Percentiles rank a stretch among this genome's conserved stretches.
Evolutionary conservation across 2,113 vertebrate species (phyloP).

Genomic region (Polypterus senegalus): DNA sequence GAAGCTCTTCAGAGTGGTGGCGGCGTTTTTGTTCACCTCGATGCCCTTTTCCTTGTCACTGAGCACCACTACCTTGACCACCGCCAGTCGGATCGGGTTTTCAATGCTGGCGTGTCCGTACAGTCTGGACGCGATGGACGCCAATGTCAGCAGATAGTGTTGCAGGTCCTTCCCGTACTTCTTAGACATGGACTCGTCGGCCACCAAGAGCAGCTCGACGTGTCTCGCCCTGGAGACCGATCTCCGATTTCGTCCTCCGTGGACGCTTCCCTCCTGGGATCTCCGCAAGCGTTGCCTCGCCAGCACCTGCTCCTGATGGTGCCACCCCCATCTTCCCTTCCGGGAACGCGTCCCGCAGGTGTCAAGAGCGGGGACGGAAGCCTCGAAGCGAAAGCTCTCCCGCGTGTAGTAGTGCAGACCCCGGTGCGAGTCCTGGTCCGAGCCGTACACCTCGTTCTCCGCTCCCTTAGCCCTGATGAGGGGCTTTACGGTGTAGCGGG

Average conservation of each 20-base stretch:
- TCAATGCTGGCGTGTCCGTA: constrained; percentile 94
- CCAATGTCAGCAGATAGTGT: constrained; percentile 86
- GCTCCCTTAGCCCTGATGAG: constrained; percentile 38
- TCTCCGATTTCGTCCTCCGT: constrained; percentile 35
- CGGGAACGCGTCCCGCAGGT: constrained; percentile 45
- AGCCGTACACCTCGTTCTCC: constrained; percentile 48
- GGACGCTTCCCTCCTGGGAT: constrained; percentile 5
- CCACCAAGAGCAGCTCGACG: constrained; percentile 90
- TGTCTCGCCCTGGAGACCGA: constrained; percentile 82
- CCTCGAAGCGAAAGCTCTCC: constrained; percentile 72
- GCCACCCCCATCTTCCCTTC: constrained; percentile 5
- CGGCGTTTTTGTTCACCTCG: constrained; percentile 82
- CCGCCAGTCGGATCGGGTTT: constrained; percentile 84
- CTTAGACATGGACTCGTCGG: constrained; percentile 76
- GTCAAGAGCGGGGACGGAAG: constrained; percentile 34
- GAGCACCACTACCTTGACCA: constrained; percentile 74
- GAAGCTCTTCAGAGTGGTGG: constrained; percentile 86
- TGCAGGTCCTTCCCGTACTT: constrained; percentile 82
- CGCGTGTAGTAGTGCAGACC: constrained; percentile 61
- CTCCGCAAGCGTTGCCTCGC: constrained; percentile 17
- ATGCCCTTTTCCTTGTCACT: constrained; percentile 71
- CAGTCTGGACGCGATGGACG: constrained; percentile 81
- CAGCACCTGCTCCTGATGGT: background rate
- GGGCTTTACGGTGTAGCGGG: constrained; percentile 70
- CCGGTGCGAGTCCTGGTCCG: constrained; percentile 47